Evolutionary conservation across 2,888 invertebrate genomes (phyloP), one percentile per base, ranked within the genome.

Genomic region (Dasypolia templi): DNA sequence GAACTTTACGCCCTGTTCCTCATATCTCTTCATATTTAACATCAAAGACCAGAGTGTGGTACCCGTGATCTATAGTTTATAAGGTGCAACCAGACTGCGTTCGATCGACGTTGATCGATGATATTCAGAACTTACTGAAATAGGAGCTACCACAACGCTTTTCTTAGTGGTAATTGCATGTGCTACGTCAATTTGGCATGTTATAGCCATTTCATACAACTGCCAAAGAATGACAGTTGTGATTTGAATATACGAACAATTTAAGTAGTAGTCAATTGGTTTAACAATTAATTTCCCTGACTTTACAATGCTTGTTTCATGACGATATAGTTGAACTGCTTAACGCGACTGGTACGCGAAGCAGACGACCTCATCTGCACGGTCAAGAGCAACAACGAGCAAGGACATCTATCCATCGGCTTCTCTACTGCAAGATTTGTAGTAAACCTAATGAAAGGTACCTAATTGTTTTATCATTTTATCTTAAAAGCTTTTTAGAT

Each of bases 311-410:
- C 35, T 29, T 29, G 26, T 61, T 42, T n/a, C 4, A 39, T 62
- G 26, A 22, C 94, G 94, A 87, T 91, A 0, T 92, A 94, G 88
- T 88, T 89, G 42, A 92, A 93, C 42, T 94, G 94, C 72, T 77
- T 95, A 70, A 93, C 93, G 4, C 90, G 92, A 3, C 85, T 95
- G 72, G 95, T 96, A n/a, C 94, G 96, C 0, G 95, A 95, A 55
- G 95, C 95, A 0, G 95, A 96, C 78, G 95, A 95, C 66, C 92
- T 95, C 29, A 94, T 96, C 78, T 95, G 95, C 83, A 91, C 86
- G 67, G 95, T 95, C 73, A 95, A 95, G 89, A 90, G 92, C 73
- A 94, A 95, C 88, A 90, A 91, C 81, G 94, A 94, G 68, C 95
- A 94, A 79, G 96, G 93, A 0, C 95, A 95, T 55, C 91, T 96